These are phyloP conservation scores for Phenganax stokvisi DNA, from an alignment of 92 coral and sea anemone species.

Conservation along the genomic window DNA sequence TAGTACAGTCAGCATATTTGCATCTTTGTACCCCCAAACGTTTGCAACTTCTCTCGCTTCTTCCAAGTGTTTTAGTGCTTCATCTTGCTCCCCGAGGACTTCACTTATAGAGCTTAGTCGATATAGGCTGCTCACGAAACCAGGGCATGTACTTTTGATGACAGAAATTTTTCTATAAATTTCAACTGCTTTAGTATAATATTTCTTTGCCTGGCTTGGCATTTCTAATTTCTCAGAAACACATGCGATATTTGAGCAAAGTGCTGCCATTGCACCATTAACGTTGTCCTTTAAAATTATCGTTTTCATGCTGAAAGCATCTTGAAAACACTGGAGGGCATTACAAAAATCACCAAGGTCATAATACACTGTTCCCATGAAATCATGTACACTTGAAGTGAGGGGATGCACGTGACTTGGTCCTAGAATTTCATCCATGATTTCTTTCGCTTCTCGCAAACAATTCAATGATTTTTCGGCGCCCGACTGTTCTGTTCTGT, in stretches of 20 bases:
- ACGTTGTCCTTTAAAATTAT: neutral
- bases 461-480: neutral
- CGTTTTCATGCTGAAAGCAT: neutral
- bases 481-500: neutral
- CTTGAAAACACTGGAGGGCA: neutral
- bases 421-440: constrained; percentile 5
- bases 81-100: constrained; percentile 12
- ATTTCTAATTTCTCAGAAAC: neutral
- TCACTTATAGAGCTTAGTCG: constrained; percentile 7
- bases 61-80: constrained; percentile 18
- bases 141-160: neutral
- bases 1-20: neutral
- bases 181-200: constrained; percentile 11
- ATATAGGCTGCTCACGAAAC: constrained; percentile 5
- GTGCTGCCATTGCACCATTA: neutral
- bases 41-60: constrained; percentile 26
- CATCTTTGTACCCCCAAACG: neutral
- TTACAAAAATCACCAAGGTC: constrained; percentile 6
- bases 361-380: constrained; percentile 14
- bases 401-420: neutral
- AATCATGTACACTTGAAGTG: neutral
- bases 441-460: constrained; percentile 15
- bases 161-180: neutral
- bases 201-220: neutral
- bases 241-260: constrained; percentile 15